Percentiles rank a stretch among this genome's conserved stretches.
Evolutionary conservation across 2,888 invertebrate species (phyloP).

Genomic region (Prosapia bicincta): DNA sequence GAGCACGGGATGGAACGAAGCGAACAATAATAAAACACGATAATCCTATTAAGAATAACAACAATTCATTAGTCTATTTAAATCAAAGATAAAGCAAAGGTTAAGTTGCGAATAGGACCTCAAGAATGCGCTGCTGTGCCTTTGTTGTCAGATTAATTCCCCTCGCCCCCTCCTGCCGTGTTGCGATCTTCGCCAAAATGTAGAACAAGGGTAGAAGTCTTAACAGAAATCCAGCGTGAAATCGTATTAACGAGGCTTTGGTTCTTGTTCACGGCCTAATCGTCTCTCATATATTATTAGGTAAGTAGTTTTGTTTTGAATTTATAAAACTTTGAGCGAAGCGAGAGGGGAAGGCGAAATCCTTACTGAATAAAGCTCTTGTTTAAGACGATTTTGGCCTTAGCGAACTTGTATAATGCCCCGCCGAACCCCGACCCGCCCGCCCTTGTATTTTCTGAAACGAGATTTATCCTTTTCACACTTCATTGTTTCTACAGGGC

Average conservation of each 20-base stretch:
- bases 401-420: conserved; percentile 31
- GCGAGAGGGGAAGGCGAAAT: conserved; percentile 22
- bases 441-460: conserved; percentile 29
- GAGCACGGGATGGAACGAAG: neutral
- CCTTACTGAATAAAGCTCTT: conserved; percentile 32
- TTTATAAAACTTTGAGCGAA: conserved; percentile 28
- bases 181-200: conserved; percentile 24
- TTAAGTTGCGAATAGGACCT: conserved; percentile 22
- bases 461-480: conserved; percentile 31
- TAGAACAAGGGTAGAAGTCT: conserved; percentile 29
- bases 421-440: conserved; percentile 10
- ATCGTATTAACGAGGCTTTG: conserved; percentile 32
- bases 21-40: neutral
- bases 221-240: conserved; percentile 31
- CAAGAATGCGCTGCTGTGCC: conserved; percentile 29
- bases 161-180: neutral
- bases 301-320: conserved; percentile 32
- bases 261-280: conserved; percentile 33
- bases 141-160: conserved; percentile 29
- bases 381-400: conserved; percentile 32
- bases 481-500: conserved; percentile 26
- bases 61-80: neutral
- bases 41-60: conserved; percentile 1
- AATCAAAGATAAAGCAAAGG: conserved; percentile 11
- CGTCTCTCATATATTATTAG: conserved; percentile 32